Conservation (phyloP, 2,888 invertebrate genomes). For the Bhutanitis thaidina region DNA sequence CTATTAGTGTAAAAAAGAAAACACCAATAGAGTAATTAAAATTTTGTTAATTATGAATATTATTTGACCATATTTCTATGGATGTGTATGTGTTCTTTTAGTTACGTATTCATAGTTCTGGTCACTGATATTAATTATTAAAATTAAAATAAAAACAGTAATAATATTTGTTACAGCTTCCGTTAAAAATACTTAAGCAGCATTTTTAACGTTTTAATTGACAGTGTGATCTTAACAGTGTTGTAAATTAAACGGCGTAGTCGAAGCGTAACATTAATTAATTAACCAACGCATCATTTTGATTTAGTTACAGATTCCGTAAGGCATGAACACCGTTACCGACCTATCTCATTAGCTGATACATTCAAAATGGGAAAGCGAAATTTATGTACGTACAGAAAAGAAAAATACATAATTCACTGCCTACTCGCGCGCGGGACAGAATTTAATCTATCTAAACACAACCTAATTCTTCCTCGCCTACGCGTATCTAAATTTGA, state of each 20-base stretch:
- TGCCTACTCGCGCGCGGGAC: conserved; percentile 57
- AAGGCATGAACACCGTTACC: conserved; percentile 37
- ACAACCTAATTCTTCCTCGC: conserved; percentile 60
- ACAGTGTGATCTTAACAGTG: conserved; percentile 31
- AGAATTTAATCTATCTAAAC: conserved; percentile 69
- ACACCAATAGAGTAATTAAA: no score
- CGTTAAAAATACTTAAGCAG: no score
- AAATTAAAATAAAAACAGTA: no score
- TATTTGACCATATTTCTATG: no score
- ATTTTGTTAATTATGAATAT: no score
- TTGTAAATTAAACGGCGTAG: conserved; percentile 30
- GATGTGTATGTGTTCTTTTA: no score
- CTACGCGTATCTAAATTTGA: conserved; percentile 65
- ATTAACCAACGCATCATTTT: conserved; percentile 52
- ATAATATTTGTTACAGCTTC: no score
- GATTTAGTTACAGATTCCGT: conserved; percentile 46
- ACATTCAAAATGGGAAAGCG: conserved; percentile 48
- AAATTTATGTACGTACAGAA: conserved; percentile 42
- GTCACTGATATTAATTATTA: no score
- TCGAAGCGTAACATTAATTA: conserved; percentile 51
- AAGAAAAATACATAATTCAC: conserved; percentile 64
- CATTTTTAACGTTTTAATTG: conserved; percentile 34
- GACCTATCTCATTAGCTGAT: conserved; percentile 56
- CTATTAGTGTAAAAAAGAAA: no score
- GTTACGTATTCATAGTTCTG: no score